Base-by-base conservation (phyloP, 2,113 vertebrate species). In the Sorex fumeus region DNA sequence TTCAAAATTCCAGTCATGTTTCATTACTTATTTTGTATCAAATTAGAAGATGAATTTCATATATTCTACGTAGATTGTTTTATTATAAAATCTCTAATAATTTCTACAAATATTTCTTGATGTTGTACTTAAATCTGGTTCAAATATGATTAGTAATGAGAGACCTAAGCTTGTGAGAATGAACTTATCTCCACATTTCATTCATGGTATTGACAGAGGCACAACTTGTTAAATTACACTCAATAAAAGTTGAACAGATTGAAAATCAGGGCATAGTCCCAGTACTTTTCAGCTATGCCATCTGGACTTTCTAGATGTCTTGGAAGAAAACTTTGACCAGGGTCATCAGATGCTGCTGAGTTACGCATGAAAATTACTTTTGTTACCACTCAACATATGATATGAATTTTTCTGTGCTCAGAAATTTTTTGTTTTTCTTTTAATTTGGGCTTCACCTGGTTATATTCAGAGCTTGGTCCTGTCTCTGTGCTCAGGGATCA, bases 41-140 rank as follows among this genome's bases (percentile, higher is more conserved):
- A 43, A 40, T n/a, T 93, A 28, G 32, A 91, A 86, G 93, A 19
- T 76, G 15, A 69, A 40, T 85, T 85, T 84, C 74, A 79, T 50
- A 45, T 78, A 64, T 74, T 69, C 2, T 81, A 60, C 93, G 53
- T 53, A 53, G 3, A 60, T 53, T 81, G 13, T 84, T 81, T 90
- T 74, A 62, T 80, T 86, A 91, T 27, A 30, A 67, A 66, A 34
- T 85, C 6, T 69, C 15, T 60, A 82, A 43, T 62, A 19, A 25
- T 91, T 77, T 95, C 72, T 89, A 40, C 64, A 80, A 71, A 23
- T 88, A 47, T 11, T 67, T 90, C 77, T 85, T 88, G 11, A 93
- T 43, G 43, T 40, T 71, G 69, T 62, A 10, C 50, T 8, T 84
- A 71, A 60, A 23, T 60, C 47, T 60, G 1, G 13, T 70, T 74